These are phyloP conservation scores for Bos indicus DNA, from an alignment of 2,113 vertebrate genomes.

Conservation along the genomic window DNA sequence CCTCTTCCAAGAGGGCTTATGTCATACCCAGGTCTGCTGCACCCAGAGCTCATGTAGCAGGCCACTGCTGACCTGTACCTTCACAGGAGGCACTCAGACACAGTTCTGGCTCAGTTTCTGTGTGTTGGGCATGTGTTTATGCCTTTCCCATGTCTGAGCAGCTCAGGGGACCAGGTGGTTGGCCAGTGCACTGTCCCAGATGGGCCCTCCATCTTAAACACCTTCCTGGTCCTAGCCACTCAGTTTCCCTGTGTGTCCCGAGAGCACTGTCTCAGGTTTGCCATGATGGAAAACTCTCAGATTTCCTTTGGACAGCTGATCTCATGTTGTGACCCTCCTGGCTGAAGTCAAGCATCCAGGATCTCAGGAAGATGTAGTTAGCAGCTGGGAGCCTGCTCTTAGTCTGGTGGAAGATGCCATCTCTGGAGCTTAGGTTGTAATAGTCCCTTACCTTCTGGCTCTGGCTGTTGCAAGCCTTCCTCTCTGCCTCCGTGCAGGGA, in stretches of 20 bases:
- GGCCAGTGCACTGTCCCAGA: background rate
- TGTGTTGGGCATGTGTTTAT: background rate
- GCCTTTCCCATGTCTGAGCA: background rate
- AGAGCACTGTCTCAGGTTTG: background rate
- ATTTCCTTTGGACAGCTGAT: background rate
- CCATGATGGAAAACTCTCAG: background rate
- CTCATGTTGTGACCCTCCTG: background rate
- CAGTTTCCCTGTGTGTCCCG: background rate
- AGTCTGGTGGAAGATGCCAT: background rate
- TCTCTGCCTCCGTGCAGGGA: background rate
- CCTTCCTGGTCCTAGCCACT: background rate
- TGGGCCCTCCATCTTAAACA: background rate
- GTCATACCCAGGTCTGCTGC: background rate
- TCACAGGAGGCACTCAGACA: background rate
- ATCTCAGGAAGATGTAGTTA: background rate
- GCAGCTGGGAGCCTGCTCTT: background rate
- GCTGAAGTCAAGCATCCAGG: background rate
- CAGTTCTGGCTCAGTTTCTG: background rate
- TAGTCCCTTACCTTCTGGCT: background rate
- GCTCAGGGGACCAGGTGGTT: background rate
- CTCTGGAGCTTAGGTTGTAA: background rate
- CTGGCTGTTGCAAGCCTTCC: background rate
- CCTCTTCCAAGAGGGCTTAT: background rate
- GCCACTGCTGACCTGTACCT: background rate
- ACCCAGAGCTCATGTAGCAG: background rate